These are phyloP conservation scores for Caranx ignobilis DNA, from an alignment of 2,113 vertebrate genomes.

Conservation along the genomic window DNA sequence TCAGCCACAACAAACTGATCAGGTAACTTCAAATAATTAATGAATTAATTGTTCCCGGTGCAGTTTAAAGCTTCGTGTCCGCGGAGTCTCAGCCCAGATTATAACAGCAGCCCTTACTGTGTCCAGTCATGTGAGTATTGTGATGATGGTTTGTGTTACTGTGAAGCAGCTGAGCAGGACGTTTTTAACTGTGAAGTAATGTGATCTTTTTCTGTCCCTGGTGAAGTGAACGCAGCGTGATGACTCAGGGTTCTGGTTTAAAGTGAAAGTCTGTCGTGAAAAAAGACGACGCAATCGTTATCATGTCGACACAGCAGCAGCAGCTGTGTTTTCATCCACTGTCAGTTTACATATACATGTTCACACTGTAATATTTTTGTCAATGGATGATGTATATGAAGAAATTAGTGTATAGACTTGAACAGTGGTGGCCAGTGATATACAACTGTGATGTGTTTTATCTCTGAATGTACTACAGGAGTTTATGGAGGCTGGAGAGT, in stretches of 20 bases:
- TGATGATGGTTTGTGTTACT: neutral
- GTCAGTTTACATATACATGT: slow-evolving; percentile 9
- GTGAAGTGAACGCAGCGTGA: slow-evolving; percentile 28
- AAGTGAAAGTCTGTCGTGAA: neutral
- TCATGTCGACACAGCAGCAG: neutral
- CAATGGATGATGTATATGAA: neutral
- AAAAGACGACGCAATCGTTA: neutral
- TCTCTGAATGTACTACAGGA: slow-evolving; percentile 2
- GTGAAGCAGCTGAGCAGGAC: neutral
- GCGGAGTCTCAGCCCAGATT: too few relatives aligned
- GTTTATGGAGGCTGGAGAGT: neutral
- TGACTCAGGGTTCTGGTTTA: slow-evolving; percentile 55
- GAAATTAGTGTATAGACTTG: neutral
- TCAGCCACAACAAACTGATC: too few relatives aligned
- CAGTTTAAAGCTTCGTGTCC: too few relatives aligned
- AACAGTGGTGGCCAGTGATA: slow-evolving; percentile 10
- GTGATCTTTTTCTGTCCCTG: neutral
- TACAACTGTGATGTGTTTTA: neutral
- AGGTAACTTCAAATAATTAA: too few relatives aligned
- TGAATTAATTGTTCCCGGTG: too few relatives aligned
- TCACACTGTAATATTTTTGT: neutral
- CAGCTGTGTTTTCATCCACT: neutral
- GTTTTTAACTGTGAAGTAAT: slow-evolving; percentile 8
- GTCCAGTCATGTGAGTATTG: too few relatives aligned
- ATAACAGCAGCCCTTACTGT: too few relatives aligned